phyloP scores from a whole-genome alignment of 2,797 vertebrate species.

The Phalanger gymnotis region DNA sequence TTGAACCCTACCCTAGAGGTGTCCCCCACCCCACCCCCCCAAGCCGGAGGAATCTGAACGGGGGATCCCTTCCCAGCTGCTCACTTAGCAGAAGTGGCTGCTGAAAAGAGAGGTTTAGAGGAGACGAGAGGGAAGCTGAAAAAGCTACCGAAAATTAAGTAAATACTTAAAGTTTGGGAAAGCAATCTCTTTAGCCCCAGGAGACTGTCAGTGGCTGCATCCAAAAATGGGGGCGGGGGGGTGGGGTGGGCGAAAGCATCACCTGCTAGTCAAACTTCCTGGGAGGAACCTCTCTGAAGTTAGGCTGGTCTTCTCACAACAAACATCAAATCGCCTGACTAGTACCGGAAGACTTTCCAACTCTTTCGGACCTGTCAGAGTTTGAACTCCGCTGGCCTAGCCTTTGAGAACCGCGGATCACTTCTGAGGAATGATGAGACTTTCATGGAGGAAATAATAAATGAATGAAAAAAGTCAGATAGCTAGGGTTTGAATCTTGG shows the following conservation, averaged over 20 bases:
- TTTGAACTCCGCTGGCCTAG: neutral
- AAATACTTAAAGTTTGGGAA: neutral
- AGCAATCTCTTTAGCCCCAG: neutral
- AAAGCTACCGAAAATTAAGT: neutral
- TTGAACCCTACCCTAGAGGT: neutral
- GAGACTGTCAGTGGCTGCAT: neutral
- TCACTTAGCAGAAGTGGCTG: constrained; percentile 16
- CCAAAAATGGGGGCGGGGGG: neutral
- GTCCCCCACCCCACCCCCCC: neutral
- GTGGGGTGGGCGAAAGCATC: neutral
- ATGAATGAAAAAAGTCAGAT: neutral
- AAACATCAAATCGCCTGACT: neutral
- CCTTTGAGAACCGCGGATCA: neutral
- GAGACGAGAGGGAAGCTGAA: neutral
- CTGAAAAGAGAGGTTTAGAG: neutral
- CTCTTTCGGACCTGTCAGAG: neutral
- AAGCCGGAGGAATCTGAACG: neutral
- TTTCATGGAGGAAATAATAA: neutral
- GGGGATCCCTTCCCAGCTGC: neutral
- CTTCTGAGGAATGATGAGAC: neutral
- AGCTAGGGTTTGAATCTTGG: neutral
- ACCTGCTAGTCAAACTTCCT: neutral
- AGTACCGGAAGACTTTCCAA: neutral
- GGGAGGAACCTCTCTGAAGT: neutral
- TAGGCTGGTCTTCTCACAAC: neutral